Evolutionary conservation across 2,888 invertebrate species (phyloP), one percentile per base, ranked within the genome.

Genomic region (Drosophila paracracens): DNA sequence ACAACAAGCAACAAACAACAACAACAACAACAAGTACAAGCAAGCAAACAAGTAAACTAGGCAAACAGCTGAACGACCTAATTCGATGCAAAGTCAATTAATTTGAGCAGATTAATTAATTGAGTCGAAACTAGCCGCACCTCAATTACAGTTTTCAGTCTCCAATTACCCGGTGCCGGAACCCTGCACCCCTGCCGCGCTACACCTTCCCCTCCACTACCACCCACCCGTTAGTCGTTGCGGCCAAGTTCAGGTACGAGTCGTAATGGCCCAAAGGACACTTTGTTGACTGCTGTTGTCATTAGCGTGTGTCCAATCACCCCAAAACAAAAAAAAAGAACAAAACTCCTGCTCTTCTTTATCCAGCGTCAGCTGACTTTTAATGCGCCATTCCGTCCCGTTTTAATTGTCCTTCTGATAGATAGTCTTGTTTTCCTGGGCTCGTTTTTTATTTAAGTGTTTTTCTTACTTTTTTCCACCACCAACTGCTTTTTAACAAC

Each of bases 21-120:
- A 51, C 38, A 52, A 27, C 16, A 33, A 61, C 18, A 8, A 46
- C 6, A 52, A 53, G 2, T 16, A 36, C 46, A 25, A 25, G n/a
- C 11, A 35, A 21, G 31, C 48, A 38, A 52, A 68, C 50, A 62
- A 64, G 56, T 53, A 48, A 50, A 54, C 29, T 29, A 27, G 40
- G 71, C 82, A 87, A 85, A 87, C 85, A 87, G 75, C 74, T 65
- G 70, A 46, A 46, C 89, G 85, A 85, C 85, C 85, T 71, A 85
- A 87, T 85, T 85, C 85, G 82, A 85, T 85, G 83, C 72, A 79
- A 81, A 89, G 83, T 86, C 86, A 86, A 86, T 86, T 86, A 86
- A 88, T 86, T 88, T 66, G 63, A 68, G 81, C 90, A 83, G 86
- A 87, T 87, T 87, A 87, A 87, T 89, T 87, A 86, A 83, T 81